Evolutionary conservation across 2,797 vertebrate species (phyloP), one percentile per base, ranked within the genome.

Genomic region (Cynopterus sphinx): DNA sequence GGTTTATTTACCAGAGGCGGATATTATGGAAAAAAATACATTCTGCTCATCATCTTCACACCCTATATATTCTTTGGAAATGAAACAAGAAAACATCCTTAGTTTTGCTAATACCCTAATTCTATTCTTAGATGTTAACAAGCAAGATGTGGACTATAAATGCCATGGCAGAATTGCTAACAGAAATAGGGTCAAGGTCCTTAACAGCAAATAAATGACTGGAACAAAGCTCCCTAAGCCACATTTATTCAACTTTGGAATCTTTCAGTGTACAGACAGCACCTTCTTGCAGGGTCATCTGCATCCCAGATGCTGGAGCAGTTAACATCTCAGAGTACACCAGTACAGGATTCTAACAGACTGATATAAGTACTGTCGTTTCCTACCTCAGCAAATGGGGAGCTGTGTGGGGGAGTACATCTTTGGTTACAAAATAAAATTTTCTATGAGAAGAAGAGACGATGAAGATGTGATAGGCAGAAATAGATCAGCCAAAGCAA

Each of bases 101-200:
- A n/a, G n/a, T 85, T 85, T 91, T 87, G n/a, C 49, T 91, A 90
- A 95, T 81, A 92, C 65, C 24, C n/a, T 68, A 57, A 92, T 89
- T 89, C 96, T 96, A 75, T 81, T 95, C 73, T 95, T 96, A 87
- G 88, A 75, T 9, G 19, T 73, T 74, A 75, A 92, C 61, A 87
- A 87, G 63, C 73, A 96, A 93, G 94, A 88, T 41, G 51, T 55
- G 46, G 6, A 43, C 33, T 67, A n/a, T 79, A 83, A 91, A 92
- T 57, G 31, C 26, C 36, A 31, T 1, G 28, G 65, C 59, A 94
- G 68, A 96, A 75, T 59, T 61, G 85, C 75, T 88, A 91, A 92
- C 59, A 74, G 61, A 97, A 86, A 49, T 73, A 92, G 21, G 71
- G 65, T 83, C 46, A 71, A 95, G 49, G 46, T 84, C 67, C 41